Base-by-base conservation (phyloP, 1,140 invertebrate genomes). In the Drosophila eugracilis region DNA sequence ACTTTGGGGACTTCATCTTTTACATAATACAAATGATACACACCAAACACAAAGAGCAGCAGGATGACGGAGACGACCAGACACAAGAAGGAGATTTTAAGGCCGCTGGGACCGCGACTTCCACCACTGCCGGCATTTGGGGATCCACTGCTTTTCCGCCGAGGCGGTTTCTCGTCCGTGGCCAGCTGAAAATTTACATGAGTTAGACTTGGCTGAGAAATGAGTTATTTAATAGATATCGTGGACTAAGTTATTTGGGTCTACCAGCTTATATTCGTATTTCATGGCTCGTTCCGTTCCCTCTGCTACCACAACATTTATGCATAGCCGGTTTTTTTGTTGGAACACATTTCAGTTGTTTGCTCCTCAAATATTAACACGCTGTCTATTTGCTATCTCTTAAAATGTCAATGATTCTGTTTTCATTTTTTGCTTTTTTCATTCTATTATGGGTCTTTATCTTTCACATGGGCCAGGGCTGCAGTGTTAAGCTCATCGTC, bases 21-120 rank as follows among this genome's bases (percentile, higher is more conserved):
- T 10, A 24, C 45, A 60, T 19, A 62, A 37, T 83, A 83, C 12
- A 75, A 60, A 26, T 75, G 70, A 70, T 86, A 89, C 81, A 90
- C 86, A 91, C 91, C 91, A 57, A 91, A 89, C 17, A 89, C 75
- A 49, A 90, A 72, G n/a, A 91, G 60, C 41, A 91, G 62, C 15
- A 91, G 49, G 15, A 89, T 34, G 15, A 88, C 91, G 10, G 88
- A 91, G 22, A 91, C 42, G 37, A 91, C 74, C 21, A 91, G 69
- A 57, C 90, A 91, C 10, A 91, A 54, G 75, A 91, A 91, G 49
- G 88, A 91, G 36, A 91, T 26, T 47, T 91, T 91, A 1, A 91
- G 66, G 12, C 88, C 88, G 45, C 71, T 85, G 10, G 90, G 66
- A 7, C 71, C 70, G 63, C 70, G 26, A 41, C 58, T 59, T 58